These are phyloP conservation scores for Phaethornis superciliosus DNA, from an alignment of 2,113 vertebrate genomes.

Conservation along the genomic window DNA sequence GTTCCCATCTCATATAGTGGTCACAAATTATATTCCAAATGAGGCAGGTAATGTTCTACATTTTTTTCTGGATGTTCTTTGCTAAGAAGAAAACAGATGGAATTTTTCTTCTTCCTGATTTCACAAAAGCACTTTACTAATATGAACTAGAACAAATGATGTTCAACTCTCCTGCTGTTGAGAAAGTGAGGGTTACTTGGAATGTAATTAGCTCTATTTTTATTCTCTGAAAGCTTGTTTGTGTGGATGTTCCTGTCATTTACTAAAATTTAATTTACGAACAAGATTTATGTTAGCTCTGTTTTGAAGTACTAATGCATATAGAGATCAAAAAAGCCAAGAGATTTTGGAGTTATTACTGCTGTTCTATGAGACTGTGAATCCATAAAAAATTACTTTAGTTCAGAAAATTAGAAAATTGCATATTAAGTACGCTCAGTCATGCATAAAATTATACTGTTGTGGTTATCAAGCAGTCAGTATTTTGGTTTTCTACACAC, in stretches of 20 bases:
- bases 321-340: slow-evolving; percentile 34
- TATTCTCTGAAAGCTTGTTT: not conserved
- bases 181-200: not conserved
- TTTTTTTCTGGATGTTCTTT: not conserved
- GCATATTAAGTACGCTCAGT: slow-evolving; percentile 12
- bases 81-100: not conserved
- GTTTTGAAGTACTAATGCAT: slow-evolving; percentile 51
- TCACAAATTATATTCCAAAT: not conserved
- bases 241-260: slow-evolving; percentile 18
- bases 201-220: not conserved
- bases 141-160: not conserved
- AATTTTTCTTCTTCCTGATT: not conserved
- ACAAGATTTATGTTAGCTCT: slow-evolving; percentile 35
- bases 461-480: not conserved
- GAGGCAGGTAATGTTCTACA: not conserved
- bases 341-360: slow-evolving; percentile 23
- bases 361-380: slow-evolving; percentile 6
- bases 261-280: slow-evolving; percentile 52
- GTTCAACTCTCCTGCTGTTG: not conserved
- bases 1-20: not conserved
- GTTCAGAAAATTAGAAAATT: slow-evolving; percentile 57
- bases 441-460: slow-evolving; percentile 16
- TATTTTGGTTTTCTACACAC: slow-evolving; percentile 5
- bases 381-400: slow-evolving; percentile 34
- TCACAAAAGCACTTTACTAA: not conserved